Conservation (phyloP, 2,113 vertebrate species). For the Merops nubicus region DNA sequence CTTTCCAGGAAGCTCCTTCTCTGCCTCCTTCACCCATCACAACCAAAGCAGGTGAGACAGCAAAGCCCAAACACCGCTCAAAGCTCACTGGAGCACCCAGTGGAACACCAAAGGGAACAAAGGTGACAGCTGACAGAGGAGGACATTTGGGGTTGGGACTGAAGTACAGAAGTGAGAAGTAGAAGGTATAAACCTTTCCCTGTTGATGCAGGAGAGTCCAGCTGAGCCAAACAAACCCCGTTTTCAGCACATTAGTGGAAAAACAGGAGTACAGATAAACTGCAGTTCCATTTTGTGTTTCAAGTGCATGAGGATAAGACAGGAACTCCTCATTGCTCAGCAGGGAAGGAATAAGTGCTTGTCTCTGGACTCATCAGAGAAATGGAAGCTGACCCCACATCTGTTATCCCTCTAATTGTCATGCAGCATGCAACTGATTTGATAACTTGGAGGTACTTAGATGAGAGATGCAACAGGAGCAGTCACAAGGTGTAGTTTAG, state of each 20-base stretch:
- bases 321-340: neutral
- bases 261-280: neutral
- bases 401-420: too few relatives aligned
- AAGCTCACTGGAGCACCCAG: neutral
- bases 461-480: neutral
- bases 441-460: neutral
- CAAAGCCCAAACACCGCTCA: neutral
- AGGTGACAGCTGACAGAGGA: neutral
- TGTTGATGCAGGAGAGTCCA: neutral
- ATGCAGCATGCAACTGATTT: neutral
- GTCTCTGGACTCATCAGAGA: neutral
- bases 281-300: neutral
- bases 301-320: neutral
- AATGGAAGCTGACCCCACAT: neutral
- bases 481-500: neutral
- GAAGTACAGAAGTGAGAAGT: neutral
- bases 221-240: neutral
- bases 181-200: neutral
- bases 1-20: neutral
- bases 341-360: neutral
- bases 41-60: slow-evolving; percentile 26
- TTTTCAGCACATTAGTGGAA: neutral
- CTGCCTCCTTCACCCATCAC: neutral
- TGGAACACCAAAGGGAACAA: neutral
- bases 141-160: neutral